Conservation (phyloP, 2,888 invertebrate genomes). For the Candidula unifasciata region DNA sequence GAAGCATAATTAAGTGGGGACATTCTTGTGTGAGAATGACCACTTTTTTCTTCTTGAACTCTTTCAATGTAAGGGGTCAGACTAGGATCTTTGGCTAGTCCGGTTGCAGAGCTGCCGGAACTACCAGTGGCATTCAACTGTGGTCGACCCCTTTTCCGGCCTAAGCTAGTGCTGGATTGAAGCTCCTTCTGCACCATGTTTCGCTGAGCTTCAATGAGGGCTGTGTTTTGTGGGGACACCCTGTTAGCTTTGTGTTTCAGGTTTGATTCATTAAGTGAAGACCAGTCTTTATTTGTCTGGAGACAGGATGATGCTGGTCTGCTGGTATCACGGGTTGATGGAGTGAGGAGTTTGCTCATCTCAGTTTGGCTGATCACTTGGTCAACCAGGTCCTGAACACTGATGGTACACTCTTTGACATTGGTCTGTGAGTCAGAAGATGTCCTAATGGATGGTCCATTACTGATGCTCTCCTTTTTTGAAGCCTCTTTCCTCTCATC, state of each 20-base stretch:
- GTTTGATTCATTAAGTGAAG: neutral
- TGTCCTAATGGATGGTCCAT: neutral
- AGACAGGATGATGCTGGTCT: neutral
- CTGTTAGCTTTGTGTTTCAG: neutral
- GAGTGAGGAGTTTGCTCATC: conserved; percentile 54
- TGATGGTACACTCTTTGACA: conserved; percentile 55
- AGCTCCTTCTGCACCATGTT: conserved; percentile 35
- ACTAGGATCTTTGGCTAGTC: neutral
- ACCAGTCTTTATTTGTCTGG: neutral
- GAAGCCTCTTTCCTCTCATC: conserved; percentile 49
- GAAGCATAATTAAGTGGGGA: conserved; percentile 29
- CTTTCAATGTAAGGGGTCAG: neutral
- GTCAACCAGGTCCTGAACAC: conserved; percentile 67
- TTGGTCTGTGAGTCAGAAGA: conserved; percentile 6
- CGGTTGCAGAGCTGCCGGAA: neutral
- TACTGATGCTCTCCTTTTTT: conserved; percentile 19
- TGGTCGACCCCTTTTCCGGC: conserved; percentile 43
- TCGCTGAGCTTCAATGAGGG: conserved; percentile 31
- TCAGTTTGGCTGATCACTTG: conserved; percentile 64
- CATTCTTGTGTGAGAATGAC: conserved; percentile 14
- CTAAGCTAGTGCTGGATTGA: conserved; percentile 26
- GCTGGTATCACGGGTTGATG: conserved; percentile 10
- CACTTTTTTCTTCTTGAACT: neutral
- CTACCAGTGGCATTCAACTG: conserved; percentile 33
- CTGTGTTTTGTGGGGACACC: neutral